phyloP scores from a whole-genome alignment of 2,113 vertebrate species.

The Semicossyphus pulcher region DNA sequence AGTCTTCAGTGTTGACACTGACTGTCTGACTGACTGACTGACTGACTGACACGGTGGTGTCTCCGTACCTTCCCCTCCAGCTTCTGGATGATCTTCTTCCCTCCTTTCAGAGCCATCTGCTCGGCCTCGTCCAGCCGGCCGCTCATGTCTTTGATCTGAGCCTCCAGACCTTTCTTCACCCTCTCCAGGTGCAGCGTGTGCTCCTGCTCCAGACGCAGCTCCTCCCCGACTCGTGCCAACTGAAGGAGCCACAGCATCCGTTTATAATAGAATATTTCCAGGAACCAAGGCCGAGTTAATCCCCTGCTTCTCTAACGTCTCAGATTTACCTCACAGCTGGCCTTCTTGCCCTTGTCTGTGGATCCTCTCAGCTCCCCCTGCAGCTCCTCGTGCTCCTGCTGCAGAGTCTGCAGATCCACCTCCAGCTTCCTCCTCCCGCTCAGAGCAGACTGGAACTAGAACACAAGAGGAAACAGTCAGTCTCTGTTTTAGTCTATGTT shows the following conservation, averaged over 20 bases:
- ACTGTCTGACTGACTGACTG: too few species aligned
- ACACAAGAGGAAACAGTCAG: not conserved
- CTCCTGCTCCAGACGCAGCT: conserved; percentile 86
- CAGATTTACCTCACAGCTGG: conserved; percentile 77
- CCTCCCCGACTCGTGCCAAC: conserved; percentile 80
- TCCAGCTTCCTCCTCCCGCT: conserved; percentile 83
- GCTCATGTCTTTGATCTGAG: conserved; percentile 83
- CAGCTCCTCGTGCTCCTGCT: conserved; percentile 84
- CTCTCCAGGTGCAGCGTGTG: conserved; percentile 83
- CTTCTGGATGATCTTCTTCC: conserved; percentile 87
- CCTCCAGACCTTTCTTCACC: conserved; percentile 84
- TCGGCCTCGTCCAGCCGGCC: conserved; percentile 83
- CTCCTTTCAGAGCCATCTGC: conserved; percentile 84
- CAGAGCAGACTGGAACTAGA: conserved; percentile 79
- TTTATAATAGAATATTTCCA: not conserved
- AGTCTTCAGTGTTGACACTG: too few species aligned
- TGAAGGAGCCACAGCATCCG: conserved; percentile 24
- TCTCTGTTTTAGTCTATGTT: not conserved
- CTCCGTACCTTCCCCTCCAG: conserved; percentile 82
- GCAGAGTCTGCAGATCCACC: conserved; percentile 83
- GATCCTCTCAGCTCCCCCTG: conserved; percentile 74
- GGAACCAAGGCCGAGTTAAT: too few species aligned
- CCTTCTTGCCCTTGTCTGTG: conserved; percentile 83
- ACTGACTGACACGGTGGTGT: too few species aligned
- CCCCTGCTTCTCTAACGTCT: not conserved